phyloP scores from a whole-genome alignment of 1,140 invertebrate genomes.

The Hyposmocoma kahamanoa region DNA sequence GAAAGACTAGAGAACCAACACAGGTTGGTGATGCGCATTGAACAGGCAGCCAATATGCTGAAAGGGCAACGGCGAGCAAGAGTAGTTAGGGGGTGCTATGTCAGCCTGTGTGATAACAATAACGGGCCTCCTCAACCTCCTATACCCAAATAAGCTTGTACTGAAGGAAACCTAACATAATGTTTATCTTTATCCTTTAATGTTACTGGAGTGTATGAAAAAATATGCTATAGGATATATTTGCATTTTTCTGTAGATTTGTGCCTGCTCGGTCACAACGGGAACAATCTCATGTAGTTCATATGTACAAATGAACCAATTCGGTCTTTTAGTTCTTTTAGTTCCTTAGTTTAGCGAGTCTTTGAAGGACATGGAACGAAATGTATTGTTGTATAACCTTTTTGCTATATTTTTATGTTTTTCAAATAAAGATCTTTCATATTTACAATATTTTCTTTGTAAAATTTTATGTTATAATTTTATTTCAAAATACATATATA shows the following conservation, averaged over 20 bases:
- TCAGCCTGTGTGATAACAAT: constrained; percentile 30
- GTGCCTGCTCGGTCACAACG: too few relatives aligned
- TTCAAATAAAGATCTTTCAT: too few relatives aligned
- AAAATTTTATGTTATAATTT: too few relatives aligned
- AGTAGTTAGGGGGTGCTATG: constrained; percentile 31
- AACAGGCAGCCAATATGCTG: constrained; percentile 56
- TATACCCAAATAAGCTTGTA: constrained; percentile 28
- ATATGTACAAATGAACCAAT: too few relatives aligned
- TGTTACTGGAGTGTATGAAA: neutral
- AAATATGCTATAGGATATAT: neutral
- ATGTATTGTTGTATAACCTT: too few relatives aligned
- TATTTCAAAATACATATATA: too few relatives aligned
- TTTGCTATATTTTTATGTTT: too few relatives aligned
- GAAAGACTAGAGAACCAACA: constrained; percentile 81
- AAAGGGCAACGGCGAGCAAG: constrained; percentile 40
- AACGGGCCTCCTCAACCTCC: constrained; percentile 34
- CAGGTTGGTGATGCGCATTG: constrained; percentile 77
- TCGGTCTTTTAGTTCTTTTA: too few relatives aligned
- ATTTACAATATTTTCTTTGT: too few relatives aligned
- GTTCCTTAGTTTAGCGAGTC: too few relatives aligned
- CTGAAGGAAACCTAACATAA: neutral
- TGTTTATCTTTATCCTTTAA: neutral
- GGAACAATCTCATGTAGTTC: too few relatives aligned
- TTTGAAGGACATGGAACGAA: too few relatives aligned
- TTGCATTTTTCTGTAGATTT: neutral